These are phyloP conservation scores for Oxystoma pomonae DNA, from an alignment of 2,888 invertebrate genomes.

Conservation along the genomic window DNA sequence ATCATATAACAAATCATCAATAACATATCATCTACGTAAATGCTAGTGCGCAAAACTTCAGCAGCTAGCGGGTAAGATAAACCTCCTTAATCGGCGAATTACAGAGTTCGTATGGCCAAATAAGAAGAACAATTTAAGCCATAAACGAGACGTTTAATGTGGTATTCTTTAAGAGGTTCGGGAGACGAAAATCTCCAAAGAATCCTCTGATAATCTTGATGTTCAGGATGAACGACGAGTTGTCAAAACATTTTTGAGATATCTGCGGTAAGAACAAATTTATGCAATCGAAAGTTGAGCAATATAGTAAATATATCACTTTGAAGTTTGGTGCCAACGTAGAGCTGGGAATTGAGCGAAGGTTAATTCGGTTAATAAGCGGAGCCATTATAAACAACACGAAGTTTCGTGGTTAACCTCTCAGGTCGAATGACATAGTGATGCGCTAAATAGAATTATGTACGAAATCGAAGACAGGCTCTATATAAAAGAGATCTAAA, in stretches of 20 bases:
- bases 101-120: neutral
- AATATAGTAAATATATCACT: no score
- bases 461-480: neutral
- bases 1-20: no score
- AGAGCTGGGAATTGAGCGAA: no score
- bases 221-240: no score
- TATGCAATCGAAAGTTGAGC: no score
- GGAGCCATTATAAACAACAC: neutral
- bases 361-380: neutral
- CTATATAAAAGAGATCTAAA: neutral
- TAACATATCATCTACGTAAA: neutral
- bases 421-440: neutral
- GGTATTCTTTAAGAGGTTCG: neutral
- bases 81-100: neutral
- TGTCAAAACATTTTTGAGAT: no score
- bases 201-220: no score
- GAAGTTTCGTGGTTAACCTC: neutral
- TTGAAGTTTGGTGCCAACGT: no score
- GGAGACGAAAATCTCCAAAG: neutral
- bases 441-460: neutral
- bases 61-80: neutral
- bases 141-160: neutral
- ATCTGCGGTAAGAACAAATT: no score
- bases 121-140: neutral
- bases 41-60: neutral